Conservation (phyloP, 2,113 vertebrate species). For the Leucosticte australis region DNA sequence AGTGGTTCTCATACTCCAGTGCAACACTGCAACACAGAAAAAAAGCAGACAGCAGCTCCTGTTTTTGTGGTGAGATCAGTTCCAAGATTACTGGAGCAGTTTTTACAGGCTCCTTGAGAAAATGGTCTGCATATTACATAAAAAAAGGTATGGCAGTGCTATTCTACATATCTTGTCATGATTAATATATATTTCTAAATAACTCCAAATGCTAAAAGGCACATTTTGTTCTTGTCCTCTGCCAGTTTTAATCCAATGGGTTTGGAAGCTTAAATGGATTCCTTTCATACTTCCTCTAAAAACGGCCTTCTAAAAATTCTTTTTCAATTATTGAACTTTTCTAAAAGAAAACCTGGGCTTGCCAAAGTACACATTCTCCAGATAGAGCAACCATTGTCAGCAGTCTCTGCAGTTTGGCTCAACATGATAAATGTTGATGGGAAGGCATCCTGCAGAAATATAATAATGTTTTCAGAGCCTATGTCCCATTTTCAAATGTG, state of each 20-base stretch:
- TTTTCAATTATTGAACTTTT: background rate
- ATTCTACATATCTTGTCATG: background rate
- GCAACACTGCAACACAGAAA: background rate
- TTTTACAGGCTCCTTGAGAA: background rate
- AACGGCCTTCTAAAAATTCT: background rate
- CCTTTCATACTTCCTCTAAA: background rate
- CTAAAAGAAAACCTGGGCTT: background rate
- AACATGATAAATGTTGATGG: background rate
- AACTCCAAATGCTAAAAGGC: background rate
- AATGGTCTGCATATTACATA: background rate
- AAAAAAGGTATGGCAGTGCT: background rate
- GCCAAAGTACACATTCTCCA: background rate
- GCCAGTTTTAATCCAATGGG: background rate
- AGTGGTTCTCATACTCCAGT: background rate
- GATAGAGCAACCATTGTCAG: background rate
- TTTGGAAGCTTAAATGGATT: background rate
- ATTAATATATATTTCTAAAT: background rate
- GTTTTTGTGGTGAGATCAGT: background rate
- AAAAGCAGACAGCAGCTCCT: background rate
- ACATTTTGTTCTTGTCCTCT: background rate
- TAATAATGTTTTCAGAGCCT: background rate
- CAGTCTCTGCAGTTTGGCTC: background rate
- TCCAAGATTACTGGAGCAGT: background rate
- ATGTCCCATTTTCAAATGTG: background rate
- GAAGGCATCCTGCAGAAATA: background rate